Percentiles rank a stretch among this genome's conserved stretches.
Evolutionary conservation across 2,888 invertebrate genomes (phyloP).

Genomic region (Thymelicus acteon): DNA sequence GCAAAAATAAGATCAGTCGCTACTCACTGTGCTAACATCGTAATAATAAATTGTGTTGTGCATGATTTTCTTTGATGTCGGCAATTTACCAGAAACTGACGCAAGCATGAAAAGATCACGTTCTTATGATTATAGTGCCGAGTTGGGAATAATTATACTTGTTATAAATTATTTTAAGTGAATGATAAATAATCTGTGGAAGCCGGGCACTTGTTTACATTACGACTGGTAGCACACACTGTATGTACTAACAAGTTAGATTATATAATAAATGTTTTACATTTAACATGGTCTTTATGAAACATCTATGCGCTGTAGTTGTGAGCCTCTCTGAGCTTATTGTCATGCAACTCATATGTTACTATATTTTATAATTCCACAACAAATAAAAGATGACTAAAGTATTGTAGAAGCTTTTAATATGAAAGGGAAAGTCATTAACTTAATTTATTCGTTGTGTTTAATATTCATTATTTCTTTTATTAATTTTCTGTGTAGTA

Average conservation of each 20-base stretch:
- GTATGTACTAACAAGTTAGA: too few species aligned
- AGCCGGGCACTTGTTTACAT: slow-evolving; percentile 16
- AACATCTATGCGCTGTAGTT: too few species aligned
- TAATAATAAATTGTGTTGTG: slow-evolving; percentile 49
- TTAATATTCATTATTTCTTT: too few species aligned
- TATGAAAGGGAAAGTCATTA: slow-evolving; percentile 1
- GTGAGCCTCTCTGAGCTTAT: too few species aligned
- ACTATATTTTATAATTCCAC: too few species aligned
- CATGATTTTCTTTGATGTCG: slow-evolving; percentile 58
- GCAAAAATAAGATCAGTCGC: slow-evolving; percentile 22
- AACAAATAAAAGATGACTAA: too few species aligned
- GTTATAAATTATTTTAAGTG: slow-evolving; percentile 55
- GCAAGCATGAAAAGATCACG: slow-evolving; percentile 62
- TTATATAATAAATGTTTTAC: too few species aligned
- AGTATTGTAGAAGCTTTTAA: neutral
- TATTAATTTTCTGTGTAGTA: too few species aligned
- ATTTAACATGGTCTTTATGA: too few species aligned
- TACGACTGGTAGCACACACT: neutral
- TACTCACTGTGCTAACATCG: slow-evolving; percentile 42
- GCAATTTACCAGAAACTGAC: slow-evolving; percentile 61
- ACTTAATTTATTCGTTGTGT: neutral
- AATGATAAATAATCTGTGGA: slow-evolving; percentile 31
- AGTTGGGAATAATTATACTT: slow-evolving; percentile 57
- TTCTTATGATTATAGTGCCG: slow-evolving; percentile 55
- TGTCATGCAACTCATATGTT: too few species aligned